Evolutionary conservation across 2,113 vertebrate genomes (phyloP), one percentile per base, ranked within the genome.

Genomic region (Ellobius talpinus): DNA sequence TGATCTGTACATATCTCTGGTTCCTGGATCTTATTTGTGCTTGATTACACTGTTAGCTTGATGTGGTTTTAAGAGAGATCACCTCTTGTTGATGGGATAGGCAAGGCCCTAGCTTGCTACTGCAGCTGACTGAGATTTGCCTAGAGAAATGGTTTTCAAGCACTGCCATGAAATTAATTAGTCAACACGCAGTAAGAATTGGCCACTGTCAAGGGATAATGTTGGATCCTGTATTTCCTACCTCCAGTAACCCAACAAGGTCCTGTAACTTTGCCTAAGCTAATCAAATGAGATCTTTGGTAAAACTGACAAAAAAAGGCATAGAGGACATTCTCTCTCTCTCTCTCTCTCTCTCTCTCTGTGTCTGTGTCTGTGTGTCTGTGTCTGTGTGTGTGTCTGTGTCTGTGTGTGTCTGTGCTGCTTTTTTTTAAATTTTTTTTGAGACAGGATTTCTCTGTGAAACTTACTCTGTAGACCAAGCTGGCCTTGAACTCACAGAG

Each of bases 261-360:
- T 93, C 58, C 81, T 6, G 70, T 55, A 21, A 77, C 11, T 84
- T 77, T 42, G 14, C 36, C 84, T 81, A 92, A 85, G 72, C 33
- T 55, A 95, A 50, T 47, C 95, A 58, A 81, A 84, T 87, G 74
- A 84, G 89, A 90, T 81, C 39, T 95, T 72, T n/a, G 63, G 55
- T 85, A 24, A 96, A 94, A 92, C 52, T 84, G n/a, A 91, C 47
- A n/a, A 87, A 78, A 95, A 70, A 94, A 95, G 89, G 55, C 61
- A 94, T 55, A 88, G 23, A 76, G 11, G 61, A 6, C 50, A 39
- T 36, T 94, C 39, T 33, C 84, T 55, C n/a, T 39, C 72, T 73
- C 72, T 39, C n/a, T 39, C 70, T 72, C 70, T n/a, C 16, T n/a
- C 36, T 16, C 26, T 70, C 16, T n/a, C 68, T 70, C 16, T 70